Evolutionary conservation across 1,140 invertebrate species (phyloP), one percentile per base, ranked within the genome.

Genomic region (Ceratina calcarata): DNA sequence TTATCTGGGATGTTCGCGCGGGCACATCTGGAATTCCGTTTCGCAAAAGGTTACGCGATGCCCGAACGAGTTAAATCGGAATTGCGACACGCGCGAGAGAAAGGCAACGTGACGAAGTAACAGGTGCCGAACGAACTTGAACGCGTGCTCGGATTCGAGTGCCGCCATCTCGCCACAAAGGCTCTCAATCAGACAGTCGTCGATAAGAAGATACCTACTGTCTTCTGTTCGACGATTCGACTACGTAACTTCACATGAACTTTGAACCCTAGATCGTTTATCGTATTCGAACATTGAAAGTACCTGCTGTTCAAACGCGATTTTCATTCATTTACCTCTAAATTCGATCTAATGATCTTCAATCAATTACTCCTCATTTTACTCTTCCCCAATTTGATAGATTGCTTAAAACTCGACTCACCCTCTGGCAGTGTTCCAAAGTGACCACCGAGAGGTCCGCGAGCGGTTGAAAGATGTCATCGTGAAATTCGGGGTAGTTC

Each of bases 381-480:
- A 45, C 37, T 45, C 8, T 45, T 45, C 10, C n/a, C n/a, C n/a
- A n/a, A n/a, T n/a, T n/a, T n/a, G n/a, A 13, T n/a, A 6, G 1
- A 3, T 16, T 1, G 8, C 4, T 51, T 13, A 18, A 22, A 51
- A 32, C 13, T 62, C 16, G 4, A 65, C 91, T 92, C 75, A 94
- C 94, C 91, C 94, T 93, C 68, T 90, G 89, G 67, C 91, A 91
- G 37, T 94, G 89, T 75, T 93, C 92, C 13, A 87, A 87, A 80
- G 91, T 94, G 71, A 93, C 87, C 55, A 88, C 89, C 27, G 92
- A 91, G 49, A 94, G 87, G n/a, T 94, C 93, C 51, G 92, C 91
- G 16, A 94, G 78, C 18, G 93, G 92, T 84, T 93, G 88, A 84
- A 94, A 94, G 68, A 94, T 91, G 60, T 93, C 90, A 75, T 92